These are phyloP conservation scores for Eidolon helvum DNA, from an alignment of 2,113 vertebrate species.

Conservation along the genomic window DNA sequence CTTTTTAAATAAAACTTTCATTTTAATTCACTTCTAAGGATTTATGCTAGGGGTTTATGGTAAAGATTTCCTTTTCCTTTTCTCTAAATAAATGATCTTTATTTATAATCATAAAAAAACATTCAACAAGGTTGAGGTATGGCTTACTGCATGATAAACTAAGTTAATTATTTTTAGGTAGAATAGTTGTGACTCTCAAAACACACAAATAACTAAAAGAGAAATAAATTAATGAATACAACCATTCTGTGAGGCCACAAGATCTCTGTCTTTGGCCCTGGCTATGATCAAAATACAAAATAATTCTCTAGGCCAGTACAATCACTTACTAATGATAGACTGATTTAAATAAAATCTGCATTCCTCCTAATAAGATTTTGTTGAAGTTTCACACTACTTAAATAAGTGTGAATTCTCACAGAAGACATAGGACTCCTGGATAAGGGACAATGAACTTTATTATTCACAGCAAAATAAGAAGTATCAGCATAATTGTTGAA, in stretches of 20 bases:
- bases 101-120: not conserved
- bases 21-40: not conserved
- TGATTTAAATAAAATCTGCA: not conserved
- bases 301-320: not conserved
- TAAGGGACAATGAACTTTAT: not conserved
- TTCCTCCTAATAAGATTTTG: not conserved
- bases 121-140: not conserved
- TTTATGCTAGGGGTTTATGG: not conserved
- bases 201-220: not conserved
- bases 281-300: not conserved
- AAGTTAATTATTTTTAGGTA: conserved; percentile 10
- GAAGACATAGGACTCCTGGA: not conserved
- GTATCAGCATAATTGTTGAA: not conserved
- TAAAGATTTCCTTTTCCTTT: not conserved
- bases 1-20: not conserved
- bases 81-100: not conserved
- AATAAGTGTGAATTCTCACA: not conserved
- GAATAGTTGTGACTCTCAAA: not conserved
- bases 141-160: not conserved
- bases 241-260: not conserved
- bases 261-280: not conserved
- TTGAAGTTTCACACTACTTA: not conserved
- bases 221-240: not conserved
- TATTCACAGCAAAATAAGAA: not conserved
- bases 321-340: no score